Conservation (phyloP, 2,113 vertebrate species). For the Vombatus ursinus region DNA sequence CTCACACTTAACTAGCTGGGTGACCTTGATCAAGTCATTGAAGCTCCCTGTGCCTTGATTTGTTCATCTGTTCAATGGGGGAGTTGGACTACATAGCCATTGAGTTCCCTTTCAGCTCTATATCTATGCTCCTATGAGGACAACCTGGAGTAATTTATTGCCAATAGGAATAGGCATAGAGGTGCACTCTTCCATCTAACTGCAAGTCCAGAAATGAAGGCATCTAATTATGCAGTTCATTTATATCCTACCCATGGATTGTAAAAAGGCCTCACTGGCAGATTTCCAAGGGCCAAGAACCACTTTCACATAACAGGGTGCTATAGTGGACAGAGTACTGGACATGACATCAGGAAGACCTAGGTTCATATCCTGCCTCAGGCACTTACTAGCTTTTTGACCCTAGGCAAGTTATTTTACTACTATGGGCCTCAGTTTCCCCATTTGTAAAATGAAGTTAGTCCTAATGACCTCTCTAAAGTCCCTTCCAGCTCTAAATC, state of each 20-base stretch:
- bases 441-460: background rate
- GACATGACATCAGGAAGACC: background rate
- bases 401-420: background rate
- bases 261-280: background rate
- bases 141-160: background rate
- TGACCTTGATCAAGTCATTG: background rate
- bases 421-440: background rate
- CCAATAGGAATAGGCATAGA: background rate
- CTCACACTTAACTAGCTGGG: background rate
- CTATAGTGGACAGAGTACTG: background rate
- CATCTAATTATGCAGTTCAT: background rate
- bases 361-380: background rate
- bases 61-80: background rate
- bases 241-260: background rate
- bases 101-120: background rate
- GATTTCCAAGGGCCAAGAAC: background rate
- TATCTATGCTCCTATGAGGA: no score
- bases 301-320: background rate
- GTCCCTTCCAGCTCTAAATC: background rate
- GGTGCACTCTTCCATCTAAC: background rate
- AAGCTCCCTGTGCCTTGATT: background rate
- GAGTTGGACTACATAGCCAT: background rate
- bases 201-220: background rate
- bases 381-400: background rate
- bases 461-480: background rate